phyloP scores from a whole-genome alignment of 1,140 invertebrate species.

The Ephestia elutella region DNA sequence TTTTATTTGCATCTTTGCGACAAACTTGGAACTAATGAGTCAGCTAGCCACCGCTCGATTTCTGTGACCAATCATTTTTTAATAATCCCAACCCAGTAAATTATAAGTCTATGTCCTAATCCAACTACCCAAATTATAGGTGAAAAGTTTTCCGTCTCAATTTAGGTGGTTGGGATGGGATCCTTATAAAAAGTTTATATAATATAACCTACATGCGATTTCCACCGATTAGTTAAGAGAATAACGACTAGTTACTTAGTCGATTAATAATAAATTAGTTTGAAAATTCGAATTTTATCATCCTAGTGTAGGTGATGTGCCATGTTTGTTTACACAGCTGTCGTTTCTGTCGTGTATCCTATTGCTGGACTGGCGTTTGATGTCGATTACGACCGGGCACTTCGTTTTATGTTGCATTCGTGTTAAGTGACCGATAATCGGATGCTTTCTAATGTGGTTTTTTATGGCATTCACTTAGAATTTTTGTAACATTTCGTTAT shows the following conservation, averaged over 20 bases:
- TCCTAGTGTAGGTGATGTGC: conserved; percentile 24
- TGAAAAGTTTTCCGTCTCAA: no score
- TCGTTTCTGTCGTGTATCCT: conserved; percentile 15
- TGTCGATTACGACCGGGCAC: conserved; percentile 29
- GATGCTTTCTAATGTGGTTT: conserved; percentile 18
- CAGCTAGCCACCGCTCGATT: not conserved
- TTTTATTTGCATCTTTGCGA: not conserved
- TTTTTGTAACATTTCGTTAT: not conserved
- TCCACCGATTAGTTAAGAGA: no score
- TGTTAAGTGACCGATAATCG: conserved; percentile 33
- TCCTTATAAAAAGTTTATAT: no score
- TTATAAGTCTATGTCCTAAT: no score
- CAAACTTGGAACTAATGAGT: not conserved
- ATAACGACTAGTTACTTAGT: no score
- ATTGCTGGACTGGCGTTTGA: conserved; percentile 26
- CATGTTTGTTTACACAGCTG: conserved; percentile 40
- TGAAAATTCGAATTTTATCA: not conserved
- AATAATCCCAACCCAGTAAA: no score
- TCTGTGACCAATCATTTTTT: no score
- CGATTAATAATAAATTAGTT: not conserved
- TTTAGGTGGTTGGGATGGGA: no score
- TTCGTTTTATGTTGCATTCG: conserved; percentile 26
- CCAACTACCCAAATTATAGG: no score
- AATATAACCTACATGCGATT: no score
- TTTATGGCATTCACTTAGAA: not conserved